These are phyloP conservation scores for Cettia cetti DNA, from an alignment of 2,113 vertebrate genomes.

Conservation along the genomic window DNA sequence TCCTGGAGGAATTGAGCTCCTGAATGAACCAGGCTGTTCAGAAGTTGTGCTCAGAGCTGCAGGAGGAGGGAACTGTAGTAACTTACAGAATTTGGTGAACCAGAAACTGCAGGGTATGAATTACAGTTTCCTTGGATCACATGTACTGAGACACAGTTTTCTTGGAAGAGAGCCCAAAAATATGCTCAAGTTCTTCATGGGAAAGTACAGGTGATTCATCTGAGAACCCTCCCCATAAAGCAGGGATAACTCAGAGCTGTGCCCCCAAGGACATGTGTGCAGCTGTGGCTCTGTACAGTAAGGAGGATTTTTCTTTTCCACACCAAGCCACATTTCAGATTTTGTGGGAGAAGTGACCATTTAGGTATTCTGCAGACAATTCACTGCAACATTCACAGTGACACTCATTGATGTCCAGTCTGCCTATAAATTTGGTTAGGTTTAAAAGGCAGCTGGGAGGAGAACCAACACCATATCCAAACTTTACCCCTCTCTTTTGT, in stretches of 20 bases:
- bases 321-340: background rate
- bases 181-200: background rate
- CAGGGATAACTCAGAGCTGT: background rate
- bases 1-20: conserved; percentile 4
- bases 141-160: background rate
- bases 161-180: background rate
- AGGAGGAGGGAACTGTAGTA: background rate
- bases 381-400: background rate
- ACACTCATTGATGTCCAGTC: background rate
- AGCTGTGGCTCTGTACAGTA: background rate
- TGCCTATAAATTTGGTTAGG: background rate
- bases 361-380: background rate
- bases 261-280: background rate
- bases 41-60: background rate
- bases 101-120: background rate
- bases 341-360: background rate
- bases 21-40: conserved; percentile 11
- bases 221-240: background rate
- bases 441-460: background rate
- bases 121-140: background rate
- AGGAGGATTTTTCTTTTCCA: background rate
- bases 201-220: background rate
- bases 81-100: background rate
- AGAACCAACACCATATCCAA: background rate
- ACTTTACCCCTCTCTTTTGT: background rate